Percentiles rank a stretch among this genome's conserved stretches.
These are phyloP conservation scores for Cloeon dipterum DNA, from an alignment of 2,888 invertebrate species.

Conservation along the genomic window DNA sequence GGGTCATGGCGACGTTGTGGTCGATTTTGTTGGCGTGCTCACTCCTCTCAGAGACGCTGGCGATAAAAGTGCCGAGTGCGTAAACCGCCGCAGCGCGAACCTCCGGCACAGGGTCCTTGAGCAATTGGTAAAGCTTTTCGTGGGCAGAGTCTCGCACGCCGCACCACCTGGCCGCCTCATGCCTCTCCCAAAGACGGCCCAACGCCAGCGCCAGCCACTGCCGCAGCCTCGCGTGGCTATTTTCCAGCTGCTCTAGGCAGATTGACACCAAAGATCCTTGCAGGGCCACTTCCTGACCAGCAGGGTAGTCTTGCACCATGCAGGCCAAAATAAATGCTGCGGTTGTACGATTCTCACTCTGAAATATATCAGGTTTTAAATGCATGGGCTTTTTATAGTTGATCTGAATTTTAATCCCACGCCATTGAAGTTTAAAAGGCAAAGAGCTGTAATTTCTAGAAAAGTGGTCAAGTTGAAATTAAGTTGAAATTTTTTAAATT, in stretches of 20 bases:
- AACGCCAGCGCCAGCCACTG: conserved; percentile 87
- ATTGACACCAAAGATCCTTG: conserved; percentile 77
- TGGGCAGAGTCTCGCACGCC: conserved; percentile 91
- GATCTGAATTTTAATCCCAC: neutral
- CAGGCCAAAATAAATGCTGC: conserved; percentile 89
- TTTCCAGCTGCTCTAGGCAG: conserved; percentile 72
- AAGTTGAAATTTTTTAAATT: no score
- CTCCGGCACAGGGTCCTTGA: conserved; percentile 68
- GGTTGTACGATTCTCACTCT: conserved; percentile 70
- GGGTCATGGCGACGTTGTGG: conserved; percentile 71
- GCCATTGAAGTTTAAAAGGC: neutral
- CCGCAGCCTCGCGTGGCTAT: conserved; percentile 38
- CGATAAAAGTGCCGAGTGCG: conserved; percentile 85
- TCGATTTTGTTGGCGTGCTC: conserved; percentile 89
- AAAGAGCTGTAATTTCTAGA: no score
- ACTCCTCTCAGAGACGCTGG: conserved; percentile 56
- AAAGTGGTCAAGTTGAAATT: neutral
- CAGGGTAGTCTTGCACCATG: conserved; percentile 70
- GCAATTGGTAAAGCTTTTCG: conserved; percentile 67
- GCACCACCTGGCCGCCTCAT: conserved; percentile 77
- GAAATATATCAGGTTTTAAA: conserved; percentile 7
- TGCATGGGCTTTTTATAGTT: neutral
- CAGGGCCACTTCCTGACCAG: conserved; percentile 76
- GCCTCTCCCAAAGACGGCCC: conserved; percentile 74
- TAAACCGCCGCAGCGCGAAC: conserved; percentile 82